phyloP scores from a whole-genome alignment of 2,113 vertebrate genomes.

The Collichthys lucidus region DNA sequence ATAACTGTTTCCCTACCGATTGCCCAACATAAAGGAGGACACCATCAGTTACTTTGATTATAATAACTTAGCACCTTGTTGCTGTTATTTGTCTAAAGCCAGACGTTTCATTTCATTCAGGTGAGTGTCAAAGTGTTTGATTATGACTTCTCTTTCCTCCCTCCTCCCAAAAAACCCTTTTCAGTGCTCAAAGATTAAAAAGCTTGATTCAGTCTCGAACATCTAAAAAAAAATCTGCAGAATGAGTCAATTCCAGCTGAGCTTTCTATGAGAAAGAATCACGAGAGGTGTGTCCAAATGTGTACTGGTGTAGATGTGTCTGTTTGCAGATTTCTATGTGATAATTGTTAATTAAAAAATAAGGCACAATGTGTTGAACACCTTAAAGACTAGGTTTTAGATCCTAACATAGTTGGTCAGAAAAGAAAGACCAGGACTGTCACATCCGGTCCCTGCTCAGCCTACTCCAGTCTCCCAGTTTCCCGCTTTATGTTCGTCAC shows the following conservation, averaged over 20 bases:
- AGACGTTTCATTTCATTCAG: neutral
- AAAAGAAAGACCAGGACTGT: too few relatives aligned
- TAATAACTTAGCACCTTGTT: constrained; percentile 1
- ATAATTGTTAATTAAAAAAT: too few relatives aligned
- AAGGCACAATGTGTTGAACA: too few relatives aligned
- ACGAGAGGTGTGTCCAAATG: neutral
- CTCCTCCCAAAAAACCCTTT: neutral
- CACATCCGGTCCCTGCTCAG: too few relatives aligned
- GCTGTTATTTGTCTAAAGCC: neutral
- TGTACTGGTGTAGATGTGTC: neutral
- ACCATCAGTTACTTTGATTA: neutral
- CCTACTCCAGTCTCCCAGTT: too few relatives aligned
- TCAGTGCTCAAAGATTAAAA: neutral
- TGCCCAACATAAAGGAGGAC: neutral
- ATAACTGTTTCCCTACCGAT: neutral
- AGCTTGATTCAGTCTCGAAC: neutral
- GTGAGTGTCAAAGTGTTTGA: neutral
- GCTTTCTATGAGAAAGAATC: neutral
- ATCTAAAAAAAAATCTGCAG: neutral
- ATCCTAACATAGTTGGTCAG: too few relatives aligned
- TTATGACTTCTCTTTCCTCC: neutral
- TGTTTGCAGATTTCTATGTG: neutral
- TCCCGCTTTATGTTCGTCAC: too few relatives aligned
- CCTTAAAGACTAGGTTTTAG: too few relatives aligned
- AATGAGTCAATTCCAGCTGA: too few relatives aligned